Evolutionary conservation across 1,140 invertebrate genomes (phyloP), one percentile per base, ranked within the genome.

Genomic region (Pogonomyrmex californicus): DNA sequence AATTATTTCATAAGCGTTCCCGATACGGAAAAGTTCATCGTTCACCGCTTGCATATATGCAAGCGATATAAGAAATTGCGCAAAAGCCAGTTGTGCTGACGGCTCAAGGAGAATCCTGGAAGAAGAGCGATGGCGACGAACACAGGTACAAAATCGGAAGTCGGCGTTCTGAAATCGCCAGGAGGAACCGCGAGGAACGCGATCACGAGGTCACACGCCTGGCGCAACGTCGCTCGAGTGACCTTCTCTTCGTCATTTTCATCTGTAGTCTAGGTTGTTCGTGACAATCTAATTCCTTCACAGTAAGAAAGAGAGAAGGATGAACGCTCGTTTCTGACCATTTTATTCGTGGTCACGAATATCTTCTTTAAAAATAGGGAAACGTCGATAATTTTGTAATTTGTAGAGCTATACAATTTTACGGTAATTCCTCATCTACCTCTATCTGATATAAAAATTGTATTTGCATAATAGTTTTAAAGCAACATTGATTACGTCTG

Each of bases 1-100:
- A 91, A 93, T 94, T 94, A 93, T 94, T 94, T 94, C 93, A 94
- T 93, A 94, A 94, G 92, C 92, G 91, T 94, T 92, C 93, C 85
- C 93, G 91, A 93, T 94, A 92, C 89, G 92, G 93, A 94, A 94
- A 94, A 94, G 93, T 93, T 92, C 92, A 93, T 91, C 91, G 44
- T 7, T 44, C n/a, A n/a, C 38, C 87, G 88, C 86, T 92, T 78
- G 87, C 91, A 90, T 88, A 87, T 77, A 58, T 60, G 76, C 58
- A 54, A 73, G 71, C 38, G 38, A 23, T 68, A 86, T 3, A 41
- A 47, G 65, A 56, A 44, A 76, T 93, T 93, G 91, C 93, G 92
- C 88, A 93, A 93, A 71, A 87, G 83, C 1, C 86, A 68, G 66
- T 88, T 38, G 51, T 47, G n/a, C 63, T 71, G 49, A 65, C 51